Percentiles rank a stretch among this genome's conserved stretches.
Conservation (phyloP, 2,888 invertebrate genomes). For the Eilema depressum region DNA sequence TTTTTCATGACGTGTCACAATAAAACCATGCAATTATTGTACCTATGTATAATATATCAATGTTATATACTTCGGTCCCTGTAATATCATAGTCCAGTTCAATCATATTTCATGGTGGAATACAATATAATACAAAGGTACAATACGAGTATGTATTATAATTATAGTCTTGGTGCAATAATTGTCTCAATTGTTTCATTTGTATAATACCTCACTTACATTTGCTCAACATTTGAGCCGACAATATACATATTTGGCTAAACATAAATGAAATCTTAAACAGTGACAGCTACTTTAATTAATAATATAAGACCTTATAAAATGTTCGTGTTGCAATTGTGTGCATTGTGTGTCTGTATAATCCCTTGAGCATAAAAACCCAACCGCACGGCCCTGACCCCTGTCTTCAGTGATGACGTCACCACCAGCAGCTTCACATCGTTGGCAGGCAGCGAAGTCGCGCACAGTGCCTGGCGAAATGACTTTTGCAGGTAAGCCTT, state of each 20-base stretch:
- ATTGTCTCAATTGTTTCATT: slow-evolving; percentile 7
- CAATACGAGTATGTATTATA: neutral
- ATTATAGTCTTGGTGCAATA: neutral
- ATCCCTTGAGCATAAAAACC: slow-evolving; percentile 74
- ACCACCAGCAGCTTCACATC: slow-evolving; percentile 81
- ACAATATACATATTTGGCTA: slow-evolving; percentile 33
- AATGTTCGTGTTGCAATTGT: slow-evolving; percentile 64
- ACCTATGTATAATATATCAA: neutral
- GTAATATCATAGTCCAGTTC: too few relatives aligned
- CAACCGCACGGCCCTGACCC: slow-evolving; percentile 74
- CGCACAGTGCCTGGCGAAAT: slow-evolving; percentile 80
- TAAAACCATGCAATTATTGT: neutral
- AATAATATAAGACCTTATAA: slow-evolving; percentile 40
- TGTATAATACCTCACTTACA: neutral
- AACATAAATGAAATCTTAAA: slow-evolving; percentile 20
- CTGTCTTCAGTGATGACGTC: slow-evolving; percentile 80
- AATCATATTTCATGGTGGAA: neutral
- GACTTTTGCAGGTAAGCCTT: slow-evolving; percentile 80
- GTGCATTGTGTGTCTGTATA: slow-evolving; percentile 80
- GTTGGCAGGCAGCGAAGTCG: slow-evolving; percentile 73
- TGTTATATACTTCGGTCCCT: too few relatives aligned
- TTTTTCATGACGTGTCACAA: neutral
- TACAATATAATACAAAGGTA: neutral
- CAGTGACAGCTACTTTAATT: slow-evolving; percentile 36
- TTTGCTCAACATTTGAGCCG: slow-evolving; percentile 23